phyloP scores from a whole-genome alignment of 2,113 vertebrate genomes.

The Labeo rohita region DNA sequence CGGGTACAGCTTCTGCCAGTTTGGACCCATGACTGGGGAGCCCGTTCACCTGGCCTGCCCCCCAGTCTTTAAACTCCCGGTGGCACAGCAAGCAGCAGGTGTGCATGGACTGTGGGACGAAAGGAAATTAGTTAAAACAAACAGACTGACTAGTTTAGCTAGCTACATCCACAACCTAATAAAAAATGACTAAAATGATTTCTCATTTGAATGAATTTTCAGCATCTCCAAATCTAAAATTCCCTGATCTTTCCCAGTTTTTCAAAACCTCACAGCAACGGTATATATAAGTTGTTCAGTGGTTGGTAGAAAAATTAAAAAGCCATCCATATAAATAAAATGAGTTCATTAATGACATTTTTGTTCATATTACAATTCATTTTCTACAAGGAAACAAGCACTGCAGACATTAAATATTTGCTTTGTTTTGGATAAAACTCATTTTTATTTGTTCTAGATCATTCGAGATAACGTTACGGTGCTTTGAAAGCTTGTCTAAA shows the following conservation, averaged over 20 bases:
- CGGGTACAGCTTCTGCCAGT: conserved; percentile 85
- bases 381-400: background rate
- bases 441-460: conserved; percentile 12
- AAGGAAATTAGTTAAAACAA: conserved; percentile 47
- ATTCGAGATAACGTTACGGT: background rate
- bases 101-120: conserved; percentile 85
- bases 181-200: background rate
- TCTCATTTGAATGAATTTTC: background rate
- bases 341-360: background rate
- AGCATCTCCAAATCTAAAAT: background rate
- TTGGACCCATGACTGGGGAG: conserved; percentile 88
- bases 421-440: background rate
- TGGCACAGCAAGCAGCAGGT: conserved; percentile 97
- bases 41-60: conserved; percentile 86
- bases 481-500: background rate
- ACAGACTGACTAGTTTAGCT: background rate
- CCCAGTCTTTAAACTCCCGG: conserved; percentile 96
- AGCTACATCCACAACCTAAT: background rate
- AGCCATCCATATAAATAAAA: background rate
- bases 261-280: background rate
- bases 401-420: background rate
- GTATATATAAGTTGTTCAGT: background rate
- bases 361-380: background rate
- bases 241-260: too few species aligned
- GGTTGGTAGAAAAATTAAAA: too few species aligned